Evolutionary conservation across 2,797 vertebrate species (phyloP).

Genomic region (Tadarida brasiliensis): DNA sequence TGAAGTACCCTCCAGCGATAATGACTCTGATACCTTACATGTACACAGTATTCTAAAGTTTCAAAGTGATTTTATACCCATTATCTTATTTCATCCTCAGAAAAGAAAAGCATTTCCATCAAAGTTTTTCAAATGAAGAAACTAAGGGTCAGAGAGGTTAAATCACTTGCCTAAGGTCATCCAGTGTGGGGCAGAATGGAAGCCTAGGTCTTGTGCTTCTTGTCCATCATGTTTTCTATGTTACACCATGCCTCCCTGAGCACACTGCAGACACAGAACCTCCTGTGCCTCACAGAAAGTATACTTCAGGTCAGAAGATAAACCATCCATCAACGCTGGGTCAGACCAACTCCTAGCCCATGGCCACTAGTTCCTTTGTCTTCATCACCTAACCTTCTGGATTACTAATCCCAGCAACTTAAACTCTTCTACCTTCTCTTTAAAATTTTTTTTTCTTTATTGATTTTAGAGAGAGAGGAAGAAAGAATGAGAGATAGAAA

Average conservation of each 20-base stretch:
- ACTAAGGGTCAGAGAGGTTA: neutral
- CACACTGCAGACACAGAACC: neutral
- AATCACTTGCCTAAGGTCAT: neutral
- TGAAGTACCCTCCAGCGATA: neutral
- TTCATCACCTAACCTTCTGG: neutral
- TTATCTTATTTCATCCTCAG: neutral
- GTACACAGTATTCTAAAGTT: neutral
- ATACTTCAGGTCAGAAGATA: neutral
- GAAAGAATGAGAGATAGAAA: too few species aligned
- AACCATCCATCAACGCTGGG: neutral
- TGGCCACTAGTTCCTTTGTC: neutral
- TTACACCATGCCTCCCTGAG: neutral
- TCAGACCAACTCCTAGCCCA: neutral
- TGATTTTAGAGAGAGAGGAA: too few species aligned
- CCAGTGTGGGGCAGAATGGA: neutral
- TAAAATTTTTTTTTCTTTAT: neutral
- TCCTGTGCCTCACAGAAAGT: neutral
- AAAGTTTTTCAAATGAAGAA: slow-evolving; percentile 15
- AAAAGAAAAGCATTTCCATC: neutral
- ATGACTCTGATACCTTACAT: neutral
- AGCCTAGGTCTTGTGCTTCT: neutral
- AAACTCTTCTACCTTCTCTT: neutral
- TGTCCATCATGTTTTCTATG: neutral
- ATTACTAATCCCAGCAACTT: neutral
- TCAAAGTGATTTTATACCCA: neutral